Evolutionary conservation across 1,140 invertebrate species (phyloP), one percentile per base, ranked within the genome.

Genomic region (Drosophila mojavensis): DNA sequence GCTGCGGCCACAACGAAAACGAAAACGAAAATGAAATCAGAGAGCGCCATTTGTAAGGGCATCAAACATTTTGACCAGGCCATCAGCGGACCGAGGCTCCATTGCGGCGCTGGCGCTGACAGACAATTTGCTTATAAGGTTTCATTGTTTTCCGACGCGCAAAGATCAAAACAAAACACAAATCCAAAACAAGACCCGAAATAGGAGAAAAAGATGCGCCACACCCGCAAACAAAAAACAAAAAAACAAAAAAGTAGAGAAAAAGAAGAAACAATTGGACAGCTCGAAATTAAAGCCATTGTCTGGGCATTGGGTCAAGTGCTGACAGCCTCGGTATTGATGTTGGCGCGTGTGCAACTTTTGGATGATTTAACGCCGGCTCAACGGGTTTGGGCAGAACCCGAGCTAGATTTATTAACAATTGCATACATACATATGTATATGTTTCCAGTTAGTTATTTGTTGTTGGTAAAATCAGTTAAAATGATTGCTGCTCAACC

Each of bases 241-340:
- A 10, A 10, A 10, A 36, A 24, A 9, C 6, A 7, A 36, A 36
- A 36, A 36, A 2, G 20, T 2, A 24, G 20, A 24, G 20, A 36
- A 36, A 1, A 36, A 36, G 10, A 39, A 11, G 11, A 65, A 64
- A 70, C 66, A 78, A 85, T 78, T 69, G 81, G 70, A 85, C 78
- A 85, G 76, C 51, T 56, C 50, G 70, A 88, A 88, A 88, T 88
- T 89, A 88, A 84, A 84, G 68, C 77, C 68, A 88, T 88, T 88
- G 84, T 88, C 75, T 78, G 50, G 61, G 70, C 84, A 81, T 84
- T 88, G 80, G 84, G 84, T 88, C 84, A 88, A 88, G 84, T 89
- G 84, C 84, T 88, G 84, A 78, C 83, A 66, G 76, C 70, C 62
- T 67, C 56, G 51, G 54, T 62, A 45, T 65, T 28, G 61, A 60